Evolutionary conservation across 2,797 vertebrate genomes (phyloP).

Genomic region (Xiphophorus birchmanni): DNA sequence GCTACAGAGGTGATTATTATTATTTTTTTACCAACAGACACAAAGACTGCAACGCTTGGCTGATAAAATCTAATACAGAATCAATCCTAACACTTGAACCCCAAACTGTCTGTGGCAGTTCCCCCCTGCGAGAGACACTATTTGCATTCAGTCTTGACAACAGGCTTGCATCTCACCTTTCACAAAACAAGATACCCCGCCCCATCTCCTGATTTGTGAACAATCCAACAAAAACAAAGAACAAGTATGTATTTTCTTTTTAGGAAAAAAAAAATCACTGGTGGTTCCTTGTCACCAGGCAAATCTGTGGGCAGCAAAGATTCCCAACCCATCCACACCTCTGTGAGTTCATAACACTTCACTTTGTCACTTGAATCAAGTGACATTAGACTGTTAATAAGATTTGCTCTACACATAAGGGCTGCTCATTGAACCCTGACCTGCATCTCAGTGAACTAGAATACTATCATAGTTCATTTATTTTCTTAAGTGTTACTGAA

Average conservation of each 20-base stretch:
- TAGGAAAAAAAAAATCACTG: neutral
- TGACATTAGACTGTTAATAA: slow-evolving; percentile 16
- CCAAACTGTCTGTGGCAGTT: slow-evolving; percentile 25
- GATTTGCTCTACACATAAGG: slow-evolving; percentile 34
- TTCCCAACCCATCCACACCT: slow-evolving; percentile 1
- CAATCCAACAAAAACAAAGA: slow-evolving; percentile 8
- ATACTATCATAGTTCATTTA: neutral
- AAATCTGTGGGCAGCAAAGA: slow-evolving; percentile 23
- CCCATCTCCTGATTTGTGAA: slow-evolving; percentile 51
- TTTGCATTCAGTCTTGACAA: slow-evolving; percentile 69
- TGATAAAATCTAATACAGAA: slow-evolving; percentile 50
- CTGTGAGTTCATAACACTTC: slow-evolving; percentile 5
- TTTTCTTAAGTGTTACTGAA: neutral
- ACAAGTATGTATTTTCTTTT: neutral
- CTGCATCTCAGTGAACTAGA: neutral
- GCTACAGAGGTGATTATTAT: neutral
- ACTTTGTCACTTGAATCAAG: slow-evolving; percentile 28
- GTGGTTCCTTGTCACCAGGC: slow-evolving; percentile 7
- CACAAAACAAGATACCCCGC: slow-evolving; percentile 53
- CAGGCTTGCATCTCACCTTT: slow-evolving; percentile 52
- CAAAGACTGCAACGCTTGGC: slow-evolving; percentile 35
- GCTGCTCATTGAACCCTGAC: slow-evolving; percentile 6
- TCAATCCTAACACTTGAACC: slow-evolving; percentile 44
- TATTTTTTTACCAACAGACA: slow-evolving; percentile 17
- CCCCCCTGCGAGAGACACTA: slow-evolving; percentile 43